Conservation (phyloP, 2,797 vertebrate genomes). For the Pangasius mekongensis region DNA sequence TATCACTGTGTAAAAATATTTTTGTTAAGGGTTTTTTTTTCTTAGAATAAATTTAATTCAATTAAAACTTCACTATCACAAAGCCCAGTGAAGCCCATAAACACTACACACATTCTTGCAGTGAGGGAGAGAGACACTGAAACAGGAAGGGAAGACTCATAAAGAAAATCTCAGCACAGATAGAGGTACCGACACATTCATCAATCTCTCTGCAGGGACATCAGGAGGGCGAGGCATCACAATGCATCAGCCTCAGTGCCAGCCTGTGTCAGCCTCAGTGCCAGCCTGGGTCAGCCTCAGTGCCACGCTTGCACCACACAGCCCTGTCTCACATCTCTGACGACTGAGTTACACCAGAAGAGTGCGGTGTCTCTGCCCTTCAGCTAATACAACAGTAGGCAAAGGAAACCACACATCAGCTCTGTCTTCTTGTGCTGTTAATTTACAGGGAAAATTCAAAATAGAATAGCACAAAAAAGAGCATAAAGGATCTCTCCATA, state of each 20-base stretch:
- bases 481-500: background rate
- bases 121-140: background rate
- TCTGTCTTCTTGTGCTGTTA: background rate
- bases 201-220: background rate
- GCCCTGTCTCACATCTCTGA: conserved; percentile 10
- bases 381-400: background rate
- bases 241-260: conserved; percentile 1
- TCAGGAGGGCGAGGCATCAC: conserved; percentile 26
- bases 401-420: background rate
- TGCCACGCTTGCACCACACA: background rate
- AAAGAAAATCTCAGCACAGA: background rate
- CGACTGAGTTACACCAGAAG: background rate
- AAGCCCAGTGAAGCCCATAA: background rate
- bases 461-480: background rate
- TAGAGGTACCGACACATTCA: background rate
- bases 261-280: conserved; percentile 16
- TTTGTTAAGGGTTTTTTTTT: background rate
- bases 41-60: background rate
- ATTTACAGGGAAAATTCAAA: background rate
- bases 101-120: background rate
- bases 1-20: background rate
- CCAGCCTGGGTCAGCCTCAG: background rate
- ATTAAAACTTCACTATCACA: background rate
- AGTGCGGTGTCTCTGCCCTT: background rate
- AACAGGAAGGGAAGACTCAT: conserved; percentile 7